Percentiles rank a stretch among this genome's conserved stretches.
phyloP scores from a whole-genome alignment of 2,888 invertebrate genomes.

The Nemotelus pantherinus region DNA sequence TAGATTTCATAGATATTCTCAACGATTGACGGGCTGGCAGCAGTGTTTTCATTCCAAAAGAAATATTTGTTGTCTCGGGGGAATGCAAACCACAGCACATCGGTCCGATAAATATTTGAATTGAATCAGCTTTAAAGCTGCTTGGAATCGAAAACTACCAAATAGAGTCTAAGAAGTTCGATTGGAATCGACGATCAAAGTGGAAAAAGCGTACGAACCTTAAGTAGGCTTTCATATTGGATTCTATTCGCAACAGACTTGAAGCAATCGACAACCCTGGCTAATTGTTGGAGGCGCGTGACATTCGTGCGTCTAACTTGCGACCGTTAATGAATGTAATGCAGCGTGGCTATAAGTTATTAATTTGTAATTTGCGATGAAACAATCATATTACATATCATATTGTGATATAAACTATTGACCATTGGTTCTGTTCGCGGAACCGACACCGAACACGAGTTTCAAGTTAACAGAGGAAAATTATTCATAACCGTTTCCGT shows the following conservation, averaged over 20 bases:
- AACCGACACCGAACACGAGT: conserved; percentile 1
- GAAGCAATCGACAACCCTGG: not conserved
- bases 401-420: conserved; percentile 32
- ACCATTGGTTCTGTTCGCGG: conserved; percentile 1
- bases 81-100: too few relatives aligned
- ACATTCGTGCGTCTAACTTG: conserved; percentile 25
- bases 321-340: conserved; percentile 1
- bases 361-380: conserved; percentile 33
- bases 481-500: conserved; percentile 53
- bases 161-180: too few relatives aligned
- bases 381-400: conserved; percentile 2
- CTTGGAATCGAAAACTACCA: too few relatives aligned
- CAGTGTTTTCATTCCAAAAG: too few relatives aligned
- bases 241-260: not conserved
- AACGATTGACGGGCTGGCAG: not conserved
- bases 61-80: too few relatives aligned
- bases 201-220: too few relatives aligned
- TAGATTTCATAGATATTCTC: not conserved
- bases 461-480: conserved; percentile 32
- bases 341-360: conserved; percentile 23
- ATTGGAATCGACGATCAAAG: too few relatives aligned
- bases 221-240: not conserved
- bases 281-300: conserved; percentile 7
- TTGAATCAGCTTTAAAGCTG: too few relatives aligned
- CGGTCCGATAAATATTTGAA: too few relatives aligned